phyloP scores from a whole-genome alignment of 2,113 vertebrate species.

The Mionectes macconnelli region DNA sequence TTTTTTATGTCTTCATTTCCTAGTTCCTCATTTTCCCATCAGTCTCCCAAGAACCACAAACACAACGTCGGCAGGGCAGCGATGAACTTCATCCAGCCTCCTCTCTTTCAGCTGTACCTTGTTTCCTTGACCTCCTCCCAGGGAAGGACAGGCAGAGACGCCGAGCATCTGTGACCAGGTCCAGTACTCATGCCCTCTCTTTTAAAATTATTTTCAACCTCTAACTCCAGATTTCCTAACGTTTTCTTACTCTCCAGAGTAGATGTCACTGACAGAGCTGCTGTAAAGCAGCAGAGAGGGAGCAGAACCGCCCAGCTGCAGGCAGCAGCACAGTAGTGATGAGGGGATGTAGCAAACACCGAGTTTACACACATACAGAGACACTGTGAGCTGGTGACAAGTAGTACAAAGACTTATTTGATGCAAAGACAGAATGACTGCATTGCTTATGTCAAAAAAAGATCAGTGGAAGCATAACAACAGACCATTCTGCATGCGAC shows the following conservation, averaged over 20 bases:
- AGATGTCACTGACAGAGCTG: neutral
- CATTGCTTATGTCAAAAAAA: conserved; percentile 37
- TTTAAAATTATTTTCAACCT: neutral
- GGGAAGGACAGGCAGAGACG: neutral
- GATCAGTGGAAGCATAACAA: conserved; percentile 35
- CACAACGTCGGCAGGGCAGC: fast-evolving
- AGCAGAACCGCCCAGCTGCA: neutral
- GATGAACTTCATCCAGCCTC: neutral
- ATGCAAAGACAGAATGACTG: conserved; percentile 33
- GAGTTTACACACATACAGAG: neutral
- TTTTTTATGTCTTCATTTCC: neutral
- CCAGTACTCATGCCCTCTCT: neutral
- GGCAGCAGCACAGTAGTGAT: neutral
- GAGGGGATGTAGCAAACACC: neutral
- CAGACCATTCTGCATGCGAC: conserved; percentile 26
- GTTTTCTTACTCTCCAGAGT: neutral
- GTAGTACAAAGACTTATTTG: conserved; percentile 51
- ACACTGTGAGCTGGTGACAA: neutral
- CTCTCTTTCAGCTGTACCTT: neutral
- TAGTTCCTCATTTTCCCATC: neutral
- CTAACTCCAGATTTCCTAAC: neutral
- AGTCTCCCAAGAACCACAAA: neutral
- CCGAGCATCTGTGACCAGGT: neutral
- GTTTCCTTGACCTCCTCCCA: neutral
- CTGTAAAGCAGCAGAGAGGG: neutral